phyloP scores from a whole-genome alignment of 2,888 invertebrate species.

The Tuta absoluta region DNA sequence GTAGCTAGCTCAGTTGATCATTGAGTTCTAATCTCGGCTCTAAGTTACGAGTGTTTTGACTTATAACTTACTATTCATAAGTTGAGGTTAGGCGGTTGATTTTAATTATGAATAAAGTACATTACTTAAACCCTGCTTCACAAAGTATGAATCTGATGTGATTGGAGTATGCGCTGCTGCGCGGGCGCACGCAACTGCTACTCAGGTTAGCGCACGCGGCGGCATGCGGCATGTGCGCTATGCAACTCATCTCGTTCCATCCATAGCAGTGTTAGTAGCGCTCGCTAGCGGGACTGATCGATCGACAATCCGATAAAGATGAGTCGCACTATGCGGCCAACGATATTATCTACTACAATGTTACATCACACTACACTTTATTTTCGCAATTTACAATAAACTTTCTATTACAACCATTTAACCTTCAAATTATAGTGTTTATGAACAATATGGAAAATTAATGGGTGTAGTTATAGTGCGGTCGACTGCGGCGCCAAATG shows the following conservation, averaged over 20 bases:
- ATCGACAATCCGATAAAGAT: slow-evolving; percentile 27
- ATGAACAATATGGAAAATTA: slow-evolving; percentile 13
- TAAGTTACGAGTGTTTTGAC: too few species aligned
- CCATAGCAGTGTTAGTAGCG: slow-evolving; percentile 25
- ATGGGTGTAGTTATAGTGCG: neutral
- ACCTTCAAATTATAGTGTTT: slow-evolving; percentile 14
- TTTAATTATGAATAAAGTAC: too few species aligned
- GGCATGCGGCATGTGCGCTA: slow-evolving; percentile 38
- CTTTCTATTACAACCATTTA: slow-evolving; percentile 22
- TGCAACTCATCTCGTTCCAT: slow-evolving; percentile 26
- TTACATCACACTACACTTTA: slow-evolving; percentile 19
- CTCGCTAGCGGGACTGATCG: slow-evolving; percentile 21
- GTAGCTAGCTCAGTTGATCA: too few species aligned
- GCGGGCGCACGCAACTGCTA: slow-evolving; percentile 36
- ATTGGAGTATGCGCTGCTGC: slow-evolving; percentile 27
- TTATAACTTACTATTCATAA: too few species aligned
- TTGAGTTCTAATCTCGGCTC: too few species aligned
- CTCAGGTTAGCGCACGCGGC: slow-evolving; percentile 37
- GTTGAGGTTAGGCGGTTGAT: too few species aligned
- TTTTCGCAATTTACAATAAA: slow-evolving; percentile 20
- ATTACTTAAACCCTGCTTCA: neutral
- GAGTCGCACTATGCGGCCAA: slow-evolving; percentile 21
- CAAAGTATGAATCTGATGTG: neutral
- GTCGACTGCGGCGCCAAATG: neutral
- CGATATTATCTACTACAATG: slow-evolving; percentile 10